phyloP scores from a whole-genome alignment of 2,888 invertebrate species.

The Zele albiditarsus region DNA sequence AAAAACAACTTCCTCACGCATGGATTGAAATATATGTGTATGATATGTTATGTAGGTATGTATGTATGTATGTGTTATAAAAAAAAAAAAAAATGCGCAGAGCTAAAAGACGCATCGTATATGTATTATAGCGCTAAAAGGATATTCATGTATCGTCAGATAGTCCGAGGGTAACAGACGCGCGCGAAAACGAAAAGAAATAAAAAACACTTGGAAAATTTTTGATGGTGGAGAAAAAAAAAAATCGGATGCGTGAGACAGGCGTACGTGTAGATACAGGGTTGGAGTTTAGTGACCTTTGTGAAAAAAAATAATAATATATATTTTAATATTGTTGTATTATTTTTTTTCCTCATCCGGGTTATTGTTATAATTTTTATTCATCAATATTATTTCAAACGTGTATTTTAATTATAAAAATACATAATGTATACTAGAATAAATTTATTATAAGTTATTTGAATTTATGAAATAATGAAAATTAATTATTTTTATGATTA shows the following conservation, averaged over 20 bases:
- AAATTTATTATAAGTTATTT: too few relatives aligned
- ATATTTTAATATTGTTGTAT: too few relatives aligned
- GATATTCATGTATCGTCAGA: conserved; percentile 61
- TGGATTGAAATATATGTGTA: conserved; percentile 18
- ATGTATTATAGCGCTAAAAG: conserved; percentile 56
- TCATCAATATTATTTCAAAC: too few relatives aligned
- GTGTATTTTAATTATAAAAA: too few relatives aligned
- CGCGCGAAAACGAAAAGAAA: conserved; percentile 1
- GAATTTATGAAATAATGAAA: too few relatives aligned
- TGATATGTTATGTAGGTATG: too few relatives aligned
- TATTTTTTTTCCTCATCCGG: too few relatives aligned
- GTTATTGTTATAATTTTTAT: too few relatives aligned
- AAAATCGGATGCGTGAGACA: neutral
- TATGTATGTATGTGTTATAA: neutral
- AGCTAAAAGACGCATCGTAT: conserved; percentile 39
- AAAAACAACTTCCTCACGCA: conserved; percentile 10
- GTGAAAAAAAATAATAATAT: neutral
- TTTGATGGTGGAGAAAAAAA: conserved; percentile 29
- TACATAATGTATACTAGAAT: too few relatives aligned
- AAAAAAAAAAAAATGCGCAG: neutral
- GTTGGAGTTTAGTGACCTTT: neutral
- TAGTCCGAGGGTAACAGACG: conserved; percentile 52
- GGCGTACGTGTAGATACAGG: neutral
- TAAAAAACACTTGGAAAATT: conserved; percentile 35
- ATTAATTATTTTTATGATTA: too few relatives aligned